A percentile compares a stretch with the other conserved stretches of the same genome.
Evolutionary conservation across 2,113 vertebrate species (phyloP).

Genomic region (Stegostoma tigrinum): DNA sequence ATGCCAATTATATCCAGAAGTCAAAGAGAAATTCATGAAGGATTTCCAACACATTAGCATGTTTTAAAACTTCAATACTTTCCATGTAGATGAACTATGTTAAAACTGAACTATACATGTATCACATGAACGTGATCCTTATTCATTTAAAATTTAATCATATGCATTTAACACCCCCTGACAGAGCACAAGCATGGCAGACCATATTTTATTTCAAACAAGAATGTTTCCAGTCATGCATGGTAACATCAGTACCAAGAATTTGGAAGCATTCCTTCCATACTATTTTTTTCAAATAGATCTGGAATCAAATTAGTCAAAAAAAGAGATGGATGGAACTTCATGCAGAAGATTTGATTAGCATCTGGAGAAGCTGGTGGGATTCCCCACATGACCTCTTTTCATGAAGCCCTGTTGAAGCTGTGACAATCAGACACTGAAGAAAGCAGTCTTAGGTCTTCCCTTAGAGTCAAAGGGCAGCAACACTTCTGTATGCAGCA

Average conservation of each 20-base stretch:
- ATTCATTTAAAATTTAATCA: constrained; percentile 6
- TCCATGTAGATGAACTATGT: not conserved
- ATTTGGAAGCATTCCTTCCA: constrained; percentile 10
- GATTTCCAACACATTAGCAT: too few relatives aligned
- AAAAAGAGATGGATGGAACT: not conserved
- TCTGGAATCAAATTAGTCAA: not conserved
- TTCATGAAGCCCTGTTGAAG: too few relatives aligned
- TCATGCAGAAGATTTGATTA: too few relatives aligned
- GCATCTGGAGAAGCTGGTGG: too few relatives aligned
- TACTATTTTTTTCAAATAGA: not conserved
- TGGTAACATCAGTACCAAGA: not conserved
- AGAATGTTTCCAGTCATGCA: not conserved
- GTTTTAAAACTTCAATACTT: too few relatives aligned
- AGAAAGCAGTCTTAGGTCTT: too few relatives aligned
- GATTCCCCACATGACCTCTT: too few relatives aligned
- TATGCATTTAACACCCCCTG: not conserved
- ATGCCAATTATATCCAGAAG: too few relatives aligned
- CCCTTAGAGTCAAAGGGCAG: too few relatives aligned
- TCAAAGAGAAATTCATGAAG: too few relatives aligned
- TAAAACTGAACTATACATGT: not conserved
- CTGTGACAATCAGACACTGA: too few relatives aligned
- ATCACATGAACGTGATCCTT: not conserved
- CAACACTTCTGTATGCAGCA: too few relatives aligned
- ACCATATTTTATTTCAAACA: not conserved
- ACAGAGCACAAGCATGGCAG: not conserved